These are phyloP conservation scores for Wiebesia pumilae DNA, from an alignment of 1,140 invertebrate species.

Conservation along the genomic window DNA sequence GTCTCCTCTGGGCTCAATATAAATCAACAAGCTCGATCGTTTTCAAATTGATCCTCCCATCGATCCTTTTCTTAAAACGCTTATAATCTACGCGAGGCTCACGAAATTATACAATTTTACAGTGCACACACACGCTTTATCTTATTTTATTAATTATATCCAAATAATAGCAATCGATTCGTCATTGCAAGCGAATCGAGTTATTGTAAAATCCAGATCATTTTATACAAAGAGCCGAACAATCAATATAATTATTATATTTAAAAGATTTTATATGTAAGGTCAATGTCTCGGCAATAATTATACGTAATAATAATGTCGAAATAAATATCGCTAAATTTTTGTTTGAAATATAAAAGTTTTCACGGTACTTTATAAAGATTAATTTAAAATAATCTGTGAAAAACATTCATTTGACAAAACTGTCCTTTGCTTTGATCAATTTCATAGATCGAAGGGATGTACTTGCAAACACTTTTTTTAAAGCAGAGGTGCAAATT, in stretches of 20 bases:
- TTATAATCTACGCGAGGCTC: constrained; percentile 22
- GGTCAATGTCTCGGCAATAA: no score
- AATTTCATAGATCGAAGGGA: no score
- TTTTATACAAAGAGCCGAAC: background rate
- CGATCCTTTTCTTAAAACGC: background rate
- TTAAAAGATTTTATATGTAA: background rate
- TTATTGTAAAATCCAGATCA: background rate
- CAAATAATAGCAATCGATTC: background rate
- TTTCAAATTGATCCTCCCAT: constrained; percentile 14
- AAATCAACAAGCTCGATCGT: constrained; percentile 29
- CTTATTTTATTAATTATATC: constrained; percentile 15
- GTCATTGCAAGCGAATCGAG: background rate
- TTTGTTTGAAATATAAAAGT: no score
- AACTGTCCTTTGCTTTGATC: no score
- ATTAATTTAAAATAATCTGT: no score
- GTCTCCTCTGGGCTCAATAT: constrained; percentile 25
- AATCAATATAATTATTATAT: no score
- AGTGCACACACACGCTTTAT: constrained; percentile 13
- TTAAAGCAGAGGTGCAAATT: no score
- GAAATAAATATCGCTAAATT: no score
- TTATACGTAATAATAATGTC: no score
- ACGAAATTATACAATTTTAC: constrained; percentile 33
- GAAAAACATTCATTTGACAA: no score
- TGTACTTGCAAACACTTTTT: no score
- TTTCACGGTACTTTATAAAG: no score